These are phyloP conservation scores for Azemiops feae DNA, from an alignment of 2,113 vertebrate species.

Conservation along the genomic window DNA sequence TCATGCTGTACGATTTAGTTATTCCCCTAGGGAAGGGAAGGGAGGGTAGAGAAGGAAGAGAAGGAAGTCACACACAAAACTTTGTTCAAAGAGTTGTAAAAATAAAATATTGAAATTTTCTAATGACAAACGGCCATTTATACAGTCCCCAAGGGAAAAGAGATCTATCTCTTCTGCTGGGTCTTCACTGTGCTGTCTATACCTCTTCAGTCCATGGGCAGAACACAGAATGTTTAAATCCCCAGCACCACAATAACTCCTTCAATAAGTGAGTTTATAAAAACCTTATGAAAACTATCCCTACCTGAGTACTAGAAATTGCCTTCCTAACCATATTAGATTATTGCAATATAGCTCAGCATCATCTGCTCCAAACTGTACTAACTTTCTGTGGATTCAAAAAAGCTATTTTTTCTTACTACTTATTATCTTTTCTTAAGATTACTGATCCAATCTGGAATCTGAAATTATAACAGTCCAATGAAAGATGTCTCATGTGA, in stretches of 20 bases:
- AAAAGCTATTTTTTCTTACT: not conserved
- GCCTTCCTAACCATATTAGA: too few species aligned
- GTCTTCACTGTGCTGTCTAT: not conserved
- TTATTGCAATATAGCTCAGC: not conserved
- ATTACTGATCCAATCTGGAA: not conserved
- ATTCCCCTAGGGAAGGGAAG: not conserved
- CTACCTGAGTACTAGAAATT: not conserved
- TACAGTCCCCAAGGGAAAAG: not conserved
- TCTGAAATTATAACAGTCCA: not conserved
- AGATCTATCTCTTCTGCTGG: not conserved
- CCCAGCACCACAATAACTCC: not conserved
- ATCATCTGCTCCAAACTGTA: not conserved
- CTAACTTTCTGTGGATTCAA: too few species aligned
- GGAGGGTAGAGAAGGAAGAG: not conserved
- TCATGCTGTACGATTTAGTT: accelerated
- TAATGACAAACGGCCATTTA: not conserved
- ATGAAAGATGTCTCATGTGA: not conserved
- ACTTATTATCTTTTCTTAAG: not conserved
- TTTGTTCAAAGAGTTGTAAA: not conserved
- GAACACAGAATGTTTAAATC: not conserved
- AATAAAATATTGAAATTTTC: not conserved
- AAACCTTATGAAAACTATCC: not conserved
- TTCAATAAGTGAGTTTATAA: not conserved
- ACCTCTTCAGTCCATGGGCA: not conserved
- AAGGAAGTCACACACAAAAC: accelerated